Evolutionary conservation across 92 coral and sea anemone species (phyloP), one percentile per base, ranked within the genome.

Genomic region (Meandrina meandrites): DNA sequence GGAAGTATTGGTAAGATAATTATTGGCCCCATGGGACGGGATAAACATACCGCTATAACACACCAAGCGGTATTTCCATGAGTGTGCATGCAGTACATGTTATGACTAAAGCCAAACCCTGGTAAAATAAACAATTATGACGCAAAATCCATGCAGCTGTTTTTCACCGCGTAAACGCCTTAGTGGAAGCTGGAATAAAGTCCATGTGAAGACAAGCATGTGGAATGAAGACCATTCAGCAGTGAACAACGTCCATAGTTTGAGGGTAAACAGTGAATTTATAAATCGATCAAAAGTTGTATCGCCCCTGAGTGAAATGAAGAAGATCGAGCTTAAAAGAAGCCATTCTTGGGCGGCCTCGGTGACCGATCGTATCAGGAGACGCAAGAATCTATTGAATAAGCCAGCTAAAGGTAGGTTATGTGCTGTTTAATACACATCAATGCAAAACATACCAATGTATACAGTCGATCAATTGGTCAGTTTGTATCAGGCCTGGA

Each of bases 291-390:
- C 78, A 2, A 82, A 70, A 62, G 34, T 71, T 50, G 36, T 18
- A 17, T 76, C 62, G 9, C 22, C 54, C 3, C 64, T 18, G 81
- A 40, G 75, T 76, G 37, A 56, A 16, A 28, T 76, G 17, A 84
- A 76, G 75, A 76, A 75, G 47, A 37, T 57, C 36, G 81, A 57
- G 17, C 73, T 84, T 0, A 84, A 56, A 60, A 35, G 88, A 19
- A 75, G 88, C 12, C 74, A 57, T 31, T 84, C 88, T 15, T 84
- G 88, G 88, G 64, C 75, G 11, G 58, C 78, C 5, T 75, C 81
- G 0, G 60, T 84, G 62, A 31, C 64, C 19, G 64, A 79, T 10
- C 72, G 73, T 37, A 76, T 75, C 34, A 48, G 72, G 75, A 84
- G 60, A 21, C 88, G 81, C 11, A 84, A 40, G 27, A 76, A 36